These are phyloP conservation scores for Drosophila neotestacea DNA, from an alignment of 2,888 invertebrate species.

Conservation along the genomic window DNA sequence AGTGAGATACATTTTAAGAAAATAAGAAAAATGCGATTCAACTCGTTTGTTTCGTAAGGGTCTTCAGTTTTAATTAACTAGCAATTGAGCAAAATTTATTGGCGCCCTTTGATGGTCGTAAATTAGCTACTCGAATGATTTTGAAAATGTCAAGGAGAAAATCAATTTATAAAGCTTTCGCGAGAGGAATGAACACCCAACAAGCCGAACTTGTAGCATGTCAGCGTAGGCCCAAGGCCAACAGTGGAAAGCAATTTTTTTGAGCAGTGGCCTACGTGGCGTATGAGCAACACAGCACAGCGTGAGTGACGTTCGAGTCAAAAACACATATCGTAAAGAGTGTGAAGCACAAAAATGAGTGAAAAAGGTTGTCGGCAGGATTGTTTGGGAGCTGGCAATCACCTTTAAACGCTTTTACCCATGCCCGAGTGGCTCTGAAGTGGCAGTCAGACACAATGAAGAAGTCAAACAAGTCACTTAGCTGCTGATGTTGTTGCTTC, in stretches of 20 bases:
- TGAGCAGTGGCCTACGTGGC: constrained; percentile 25
- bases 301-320: constrained; percentile 43
- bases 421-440: constrained; percentile 39
- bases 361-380: constrained; percentile 30
- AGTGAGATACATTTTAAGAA: constrained; percentile 4
- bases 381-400: constrained; percentile 42
- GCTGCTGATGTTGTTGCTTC: constrained; percentile 20
- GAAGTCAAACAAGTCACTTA: constrained; percentile 78
- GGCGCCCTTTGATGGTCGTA: constrained; percentile 72
- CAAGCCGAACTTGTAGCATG: constrained; percentile 32
- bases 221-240: constrained; percentile 40
- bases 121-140: constrained; percentile 58
- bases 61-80: constrained; percentile 70
- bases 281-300: constrained; percentile 39
- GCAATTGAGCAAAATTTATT: constrained; percentile 77
- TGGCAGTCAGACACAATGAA: constrained; percentile 60
- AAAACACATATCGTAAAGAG: constrained; percentile 1
- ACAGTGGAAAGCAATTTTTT: constrained; percentile 13
- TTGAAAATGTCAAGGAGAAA: constrained; percentile 58
- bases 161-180: constrained; percentile 63
- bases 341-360: constrained; percentile 26
- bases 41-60: constrained; percentile 17
- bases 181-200: constrained; percentile 17
- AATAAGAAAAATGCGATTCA: constrained; percentile 19
- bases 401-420: constrained; percentile 50